Percentiles rank a stretch among this genome's conserved stretches.
phyloP scores from a whole-genome alignment of 2,888 invertebrate genomes.

The Bembecia ichneumoniformis region DNA sequence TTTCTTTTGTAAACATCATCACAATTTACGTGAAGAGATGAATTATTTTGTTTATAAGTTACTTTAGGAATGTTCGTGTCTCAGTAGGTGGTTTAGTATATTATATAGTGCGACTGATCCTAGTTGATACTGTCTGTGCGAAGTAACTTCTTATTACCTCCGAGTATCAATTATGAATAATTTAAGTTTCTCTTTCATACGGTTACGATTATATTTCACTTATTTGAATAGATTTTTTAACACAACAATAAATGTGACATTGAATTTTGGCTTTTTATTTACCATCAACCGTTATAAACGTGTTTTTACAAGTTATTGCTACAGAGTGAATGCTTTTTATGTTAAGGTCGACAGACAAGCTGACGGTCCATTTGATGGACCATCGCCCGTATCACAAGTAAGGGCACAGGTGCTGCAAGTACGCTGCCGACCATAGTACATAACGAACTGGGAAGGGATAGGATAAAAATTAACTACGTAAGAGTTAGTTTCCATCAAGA shows the following conservation, averaged over 20 bases:
- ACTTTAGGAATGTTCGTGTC: slow-evolving; percentile 45
- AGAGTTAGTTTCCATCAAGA: too few relatives aligned
- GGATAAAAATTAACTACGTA: too few relatives aligned
- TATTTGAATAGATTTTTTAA: slow-evolving; percentile 71
- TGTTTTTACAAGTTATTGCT: too few relatives aligned
- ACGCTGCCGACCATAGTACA: too few relatives aligned
- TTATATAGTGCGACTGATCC: slow-evolving; percentile 56
- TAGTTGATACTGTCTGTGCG: slow-evolving; percentile 61
- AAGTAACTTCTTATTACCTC: slow-evolving; percentile 69
- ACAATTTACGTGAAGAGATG: slow-evolving; percentile 51
- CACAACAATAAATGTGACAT: slow-evolving; percentile 70
- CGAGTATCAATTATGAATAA: slow-evolving; percentile 69
- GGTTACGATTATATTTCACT: slow-evolving; percentile 67
- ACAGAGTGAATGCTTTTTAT: too few relatives aligned
- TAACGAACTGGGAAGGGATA: too few relatives aligned
- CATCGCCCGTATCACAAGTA: too few relatives aligned
- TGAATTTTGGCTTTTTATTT: slow-evolving; percentile 59
- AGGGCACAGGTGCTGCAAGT: too few relatives aligned
- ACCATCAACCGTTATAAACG: slow-evolving; percentile 12
- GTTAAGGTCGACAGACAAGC: too few relatives aligned
- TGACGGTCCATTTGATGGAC: too few relatives aligned
- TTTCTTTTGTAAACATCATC: slow-evolving; percentile 53
- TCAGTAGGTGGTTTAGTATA: slow-evolving; percentile 38
- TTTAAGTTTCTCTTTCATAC: slow-evolving; percentile 55
- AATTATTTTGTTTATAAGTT: slow-evolving; percentile 45